These are phyloP conservation scores for Tinea pellionella DNA, from an alignment of 2,888 invertebrate genomes.

Conservation along the genomic window DNA sequence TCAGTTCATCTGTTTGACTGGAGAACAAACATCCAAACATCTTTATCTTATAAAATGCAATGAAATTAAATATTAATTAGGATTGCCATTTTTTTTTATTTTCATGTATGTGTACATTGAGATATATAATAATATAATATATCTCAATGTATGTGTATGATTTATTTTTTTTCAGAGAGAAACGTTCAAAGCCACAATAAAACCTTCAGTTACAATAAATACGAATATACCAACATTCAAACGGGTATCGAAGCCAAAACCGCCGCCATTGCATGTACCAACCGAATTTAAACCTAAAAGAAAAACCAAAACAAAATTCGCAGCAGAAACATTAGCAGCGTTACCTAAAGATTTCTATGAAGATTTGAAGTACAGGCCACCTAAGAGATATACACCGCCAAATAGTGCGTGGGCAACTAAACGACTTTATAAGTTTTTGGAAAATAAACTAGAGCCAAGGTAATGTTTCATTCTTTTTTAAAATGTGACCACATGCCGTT, in stretches of 20 bases:
- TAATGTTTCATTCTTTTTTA: too few relatives aligned
- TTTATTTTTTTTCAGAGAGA: neutral
- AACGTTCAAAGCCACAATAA: neutral
- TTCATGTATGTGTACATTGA: too few relatives aligned
- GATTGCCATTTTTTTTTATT: too few relatives aligned
- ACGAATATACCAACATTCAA: neutral
- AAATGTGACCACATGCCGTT: too few relatives aligned
- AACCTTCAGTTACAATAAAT: neutral
- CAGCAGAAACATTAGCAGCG: neutral
- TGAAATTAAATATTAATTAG: too few relatives aligned
- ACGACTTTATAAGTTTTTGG: slow-evolving; percentile 46
- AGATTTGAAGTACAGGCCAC: slow-evolving; percentile 53
- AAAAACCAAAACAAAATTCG: neutral
- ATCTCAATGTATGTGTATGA: too few relatives aligned
- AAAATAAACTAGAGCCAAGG: slow-evolving; percentile 48
- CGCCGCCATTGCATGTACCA: neutral
- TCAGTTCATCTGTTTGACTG: too few relatives aligned
- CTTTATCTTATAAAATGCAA: too few relatives aligned
- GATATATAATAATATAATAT: too few relatives aligned
- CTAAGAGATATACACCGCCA: slow-evolving; percentile 42
- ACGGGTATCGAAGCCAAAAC: neutral
- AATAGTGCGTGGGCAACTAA: slow-evolving; percentile 55
- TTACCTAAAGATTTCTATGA: slow-evolving; percentile 36
- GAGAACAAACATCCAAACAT: too few relatives aligned
- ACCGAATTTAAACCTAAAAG: neutral